phyloP scores from a whole-genome alignment of 2,113 vertebrate genomes.

The Syrmaticus mikado region DNA sequence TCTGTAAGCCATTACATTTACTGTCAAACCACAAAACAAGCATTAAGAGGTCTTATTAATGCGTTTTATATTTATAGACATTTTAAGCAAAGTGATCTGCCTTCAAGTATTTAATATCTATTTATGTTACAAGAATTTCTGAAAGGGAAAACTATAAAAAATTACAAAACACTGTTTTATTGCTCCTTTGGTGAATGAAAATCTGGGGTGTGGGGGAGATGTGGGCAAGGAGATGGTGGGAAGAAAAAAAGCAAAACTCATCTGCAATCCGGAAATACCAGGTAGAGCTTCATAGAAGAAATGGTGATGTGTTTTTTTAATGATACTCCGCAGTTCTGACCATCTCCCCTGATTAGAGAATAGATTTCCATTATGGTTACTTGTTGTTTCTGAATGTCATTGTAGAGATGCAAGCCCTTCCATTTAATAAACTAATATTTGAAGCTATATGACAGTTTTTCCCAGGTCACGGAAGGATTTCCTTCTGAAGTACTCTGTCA shows the following conservation, averaged over 20 bases:
- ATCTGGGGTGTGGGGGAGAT: neutral
- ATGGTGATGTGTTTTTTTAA: neutral
- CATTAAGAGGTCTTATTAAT: slow-evolving; percentile 74
- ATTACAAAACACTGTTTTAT: slow-evolving; percentile 52
- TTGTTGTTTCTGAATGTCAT: neutral
- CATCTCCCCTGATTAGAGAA: neutral
- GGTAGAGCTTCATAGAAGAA: neutral
- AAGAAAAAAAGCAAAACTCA: neutral
- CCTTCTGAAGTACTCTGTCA: neutral
- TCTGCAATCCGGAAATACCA: slow-evolving; percentile 4
- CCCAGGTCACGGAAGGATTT: slow-evolving; percentile 8
- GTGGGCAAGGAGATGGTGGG: no score
- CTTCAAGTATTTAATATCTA: slow-evolving; percentile 68
- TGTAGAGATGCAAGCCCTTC: neutral
- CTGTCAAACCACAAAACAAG: slow-evolving; percentile 76
- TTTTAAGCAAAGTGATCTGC: slow-evolving; percentile 70
- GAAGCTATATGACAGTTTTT: slow-evolving; percentile 8
- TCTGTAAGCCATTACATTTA: slow-evolving; percentile 72
- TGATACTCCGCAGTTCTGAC: neutral
- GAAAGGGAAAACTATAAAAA: neutral
- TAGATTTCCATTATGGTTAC: neutral
- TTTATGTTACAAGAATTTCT: slow-evolving; percentile 62
- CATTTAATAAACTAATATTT: neutral
- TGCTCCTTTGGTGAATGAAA: slow-evolving; percentile 45
- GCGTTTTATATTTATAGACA: slow-evolving; percentile 68